These are phyloP conservation scores for Carlito syrichta DNA, from an alignment of 2,113 vertebrate genomes.

Conservation along the genomic window DNA sequence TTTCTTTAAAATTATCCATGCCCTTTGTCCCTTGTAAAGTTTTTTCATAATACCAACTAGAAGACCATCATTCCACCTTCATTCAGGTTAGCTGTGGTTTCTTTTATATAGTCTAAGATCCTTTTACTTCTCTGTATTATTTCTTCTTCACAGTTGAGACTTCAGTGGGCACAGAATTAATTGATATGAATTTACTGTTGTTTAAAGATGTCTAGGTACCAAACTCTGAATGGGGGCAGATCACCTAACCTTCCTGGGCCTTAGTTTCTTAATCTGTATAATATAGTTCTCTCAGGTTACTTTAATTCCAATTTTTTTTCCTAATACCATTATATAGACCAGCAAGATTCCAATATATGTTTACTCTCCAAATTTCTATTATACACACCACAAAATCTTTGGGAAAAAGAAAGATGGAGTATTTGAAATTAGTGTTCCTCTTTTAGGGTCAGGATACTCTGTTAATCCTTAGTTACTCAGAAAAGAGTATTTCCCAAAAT, in stretches of 20 bases:
- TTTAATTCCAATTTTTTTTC: neutral
- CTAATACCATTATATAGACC: neutral
- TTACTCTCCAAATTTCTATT: neutral
- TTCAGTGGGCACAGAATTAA: neutral
- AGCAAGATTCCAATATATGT: neutral
- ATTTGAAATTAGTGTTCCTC: neutral
- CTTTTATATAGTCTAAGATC: neutral
- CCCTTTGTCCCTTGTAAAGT: neutral
- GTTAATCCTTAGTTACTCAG: neutral
- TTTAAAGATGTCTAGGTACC: neutral
- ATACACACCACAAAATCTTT: neutral
- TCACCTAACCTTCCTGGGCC: neutral
- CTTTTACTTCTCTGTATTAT: neutral
- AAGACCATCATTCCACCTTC: neutral
- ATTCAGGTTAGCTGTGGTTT: neutral
- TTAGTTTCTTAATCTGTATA: constrained; percentile 24
- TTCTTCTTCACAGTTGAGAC: neutral
- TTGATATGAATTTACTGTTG: neutral
- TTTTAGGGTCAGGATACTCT: neutral
- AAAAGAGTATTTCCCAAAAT: neutral
- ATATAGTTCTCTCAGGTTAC: neutral
- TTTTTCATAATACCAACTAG: neutral
- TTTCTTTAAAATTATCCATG: neutral
- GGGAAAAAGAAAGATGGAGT: neutral
- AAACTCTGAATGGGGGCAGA: neutral